Conservation (phyloP, 2,113 vertebrate genomes). For the Garra rufa region DNA sequence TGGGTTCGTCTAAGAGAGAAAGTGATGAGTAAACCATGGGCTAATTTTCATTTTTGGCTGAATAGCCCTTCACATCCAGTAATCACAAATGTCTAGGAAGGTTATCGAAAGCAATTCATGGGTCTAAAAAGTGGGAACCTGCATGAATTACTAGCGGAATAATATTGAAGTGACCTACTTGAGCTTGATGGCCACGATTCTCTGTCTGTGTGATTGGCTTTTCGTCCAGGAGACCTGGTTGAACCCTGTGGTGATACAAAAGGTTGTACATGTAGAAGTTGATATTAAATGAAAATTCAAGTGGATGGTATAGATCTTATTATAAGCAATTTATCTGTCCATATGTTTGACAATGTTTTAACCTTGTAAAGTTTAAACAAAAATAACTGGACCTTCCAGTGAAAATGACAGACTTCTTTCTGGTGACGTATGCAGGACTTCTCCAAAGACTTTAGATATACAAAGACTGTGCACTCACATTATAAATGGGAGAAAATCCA, state of each 20-base stretch:
- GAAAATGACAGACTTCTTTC: not conserved
- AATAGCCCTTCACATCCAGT: not conserved
- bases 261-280: constrained; percentile 34
- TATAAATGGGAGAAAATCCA: no score
- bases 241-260: constrained; percentile 72
- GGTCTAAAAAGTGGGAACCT: not conserved
- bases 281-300: not conserved
- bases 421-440: not conserved
- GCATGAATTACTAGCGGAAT: constrained; percentile 43
- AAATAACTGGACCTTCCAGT: not conserved
- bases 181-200: constrained; percentile 92
- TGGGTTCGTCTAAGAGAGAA: no score
- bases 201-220: constrained; percentile 82
- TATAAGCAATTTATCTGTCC: not conserved
- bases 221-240: constrained; percentile 82
- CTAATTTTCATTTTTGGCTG: no score
- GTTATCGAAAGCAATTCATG: not conserved
- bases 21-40: no score
- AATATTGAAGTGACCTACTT: constrained; percentile 80
- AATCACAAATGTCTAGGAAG: not conserved
- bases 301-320: not conserved
- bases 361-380: not conserved
- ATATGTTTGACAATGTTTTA: not conserved
- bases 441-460: not conserved
- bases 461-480: no score